Evolutionary conservation across 2,797 vertebrate species (phyloP), one percentile per base, ranked within the genome.

Genomic region (Tympanoctomys barrerae): DNA sequence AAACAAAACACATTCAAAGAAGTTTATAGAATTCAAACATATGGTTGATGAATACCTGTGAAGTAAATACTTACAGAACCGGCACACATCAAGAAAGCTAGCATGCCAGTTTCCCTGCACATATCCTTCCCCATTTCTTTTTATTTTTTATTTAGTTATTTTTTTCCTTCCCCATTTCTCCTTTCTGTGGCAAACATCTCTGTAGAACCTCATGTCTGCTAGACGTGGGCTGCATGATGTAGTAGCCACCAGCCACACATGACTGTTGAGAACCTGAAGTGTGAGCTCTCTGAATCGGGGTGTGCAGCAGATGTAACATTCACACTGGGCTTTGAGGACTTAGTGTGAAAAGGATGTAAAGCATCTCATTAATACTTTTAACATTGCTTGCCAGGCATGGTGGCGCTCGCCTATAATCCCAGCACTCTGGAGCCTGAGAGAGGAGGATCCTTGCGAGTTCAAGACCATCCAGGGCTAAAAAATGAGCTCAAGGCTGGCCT

Each of bases 31-130:
- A 46, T 78, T 83, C 16, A 78, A 64, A 75, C 4, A 2, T 70
- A 78, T 86, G 75, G 16, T 92, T 79, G 82, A 64, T 94, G 66
- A 66, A 80, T 92, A 61, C 42, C 64, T 81, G 62, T 10, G 46
- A 78, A 70, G 21, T 16, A 31, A 92, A 87, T n/a, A 54, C 42
- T 81, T 52, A 81, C 33, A 7, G 77, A 66, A 57, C 61, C 80
- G 36, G 42, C 2, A 62, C 33, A 85, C 59, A 75, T 28, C 85
- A 54, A 81, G 75, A 84, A 84, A 61, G 59, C 42, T 33, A 93
- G 59, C 28, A 39, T 85, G 33, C 16, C 39, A 57, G 52, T 92
- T 94, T 26, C 54, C 36, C 36, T 57, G 42, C 42, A 90, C 0
- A 7, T 61, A 33, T 54, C 28, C 11, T 89, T 87, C 54, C 36